Evolutionary conservation across 2,888 invertebrate species (phyloP), one percentile per base, ranked within the genome.

Genomic region (Papilio elwesi): DNA sequence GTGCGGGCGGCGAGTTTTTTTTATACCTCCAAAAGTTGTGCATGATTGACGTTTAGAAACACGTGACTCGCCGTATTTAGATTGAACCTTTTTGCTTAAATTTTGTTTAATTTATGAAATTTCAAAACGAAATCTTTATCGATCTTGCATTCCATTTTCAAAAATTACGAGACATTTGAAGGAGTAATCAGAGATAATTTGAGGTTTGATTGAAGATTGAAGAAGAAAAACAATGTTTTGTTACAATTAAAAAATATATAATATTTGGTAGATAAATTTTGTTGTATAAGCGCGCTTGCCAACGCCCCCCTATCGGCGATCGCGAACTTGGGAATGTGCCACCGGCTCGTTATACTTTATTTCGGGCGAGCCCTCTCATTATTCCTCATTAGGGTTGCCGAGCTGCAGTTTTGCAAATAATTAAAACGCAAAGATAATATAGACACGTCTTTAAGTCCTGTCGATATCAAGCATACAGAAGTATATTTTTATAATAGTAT

Each of bases 281-380:
- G 43, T 43, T 9, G 43, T 43, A 26, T 26, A 9, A 43, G 43
- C 43, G 43, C 43, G 43, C 9, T 43, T 9, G 43, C 43, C 43
- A 43, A 43, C 49, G 36, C 65, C 51, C 65, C 10, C 2, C 52
- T 53, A 53, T 68, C 57, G 57, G 48, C 26, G 55, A 38, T 68
- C 47, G 55, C 38, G 15, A 55, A 55, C 16, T 49, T 48, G 48
- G 26, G 57, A 68, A 68, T 68, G 68, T 74, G 69, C 71, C 73
- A 73, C 71, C 73, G 71, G 73, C 74, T 77, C 74, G 76, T 77
- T 79, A 79, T 78, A 76, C 76, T 79, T 78, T 77, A 79, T 78
- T 76, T 76, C 78, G 76, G 75, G 76, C 75, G 76, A 78, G 77
- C 76, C 76, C 77, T 77, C 79, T 80, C 79, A 78, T 80, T 79